Conservation (phyloP, 2,888 invertebrate genomes). For the Trachelus stipa region DNA sequence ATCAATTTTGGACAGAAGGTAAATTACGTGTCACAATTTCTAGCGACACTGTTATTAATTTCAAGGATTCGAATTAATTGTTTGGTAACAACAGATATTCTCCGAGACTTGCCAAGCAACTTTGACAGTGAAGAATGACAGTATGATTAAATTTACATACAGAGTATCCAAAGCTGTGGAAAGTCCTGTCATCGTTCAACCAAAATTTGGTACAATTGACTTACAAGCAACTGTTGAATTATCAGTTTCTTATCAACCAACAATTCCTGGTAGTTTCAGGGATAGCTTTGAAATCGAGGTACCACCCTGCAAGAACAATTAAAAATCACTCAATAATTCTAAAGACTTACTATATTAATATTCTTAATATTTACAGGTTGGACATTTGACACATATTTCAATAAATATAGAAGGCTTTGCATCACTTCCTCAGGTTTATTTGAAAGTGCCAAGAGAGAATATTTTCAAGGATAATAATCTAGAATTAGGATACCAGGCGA, state of each 20-base stretch:
- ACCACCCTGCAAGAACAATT: constrained; percentile 1
- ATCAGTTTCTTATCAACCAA: constrained; percentile 69
- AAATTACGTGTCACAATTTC: constrained; percentile 16
- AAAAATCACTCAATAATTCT: constrained; percentile 8
- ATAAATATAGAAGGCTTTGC: constrained; percentile 72
- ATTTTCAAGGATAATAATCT: constrained; percentile 53
- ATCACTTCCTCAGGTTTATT: constrained; percentile 72
- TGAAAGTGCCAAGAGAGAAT: constrained; percentile 67
- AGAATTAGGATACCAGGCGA: constrained; percentile 68
- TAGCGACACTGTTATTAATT: background rate
- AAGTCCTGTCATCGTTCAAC: constrained; percentile 30
- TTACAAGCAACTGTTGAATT: constrained; percentile 66
- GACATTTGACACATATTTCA: constrained; percentile 69
- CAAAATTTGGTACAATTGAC: constrained; percentile 61
- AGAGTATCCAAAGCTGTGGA: background rate
- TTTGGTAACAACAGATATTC: constrained; percentile 53
- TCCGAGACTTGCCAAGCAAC: constrained; percentile 54
- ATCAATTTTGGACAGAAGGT: constrained; percentile 66
- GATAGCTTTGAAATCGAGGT: constrained; percentile 63
- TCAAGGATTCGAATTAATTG: background rate
- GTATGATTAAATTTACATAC: constrained; percentile 67
- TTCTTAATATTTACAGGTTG: constrained; percentile 69
- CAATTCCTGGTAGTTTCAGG: constrained; percentile 70
- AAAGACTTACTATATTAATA: constrained; percentile 10
- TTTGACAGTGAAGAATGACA: constrained; percentile 68